Evolutionary conservation across 2,888 invertebrate genomes (phyloP).

Genomic region (Pammene fasciana): DNA sequence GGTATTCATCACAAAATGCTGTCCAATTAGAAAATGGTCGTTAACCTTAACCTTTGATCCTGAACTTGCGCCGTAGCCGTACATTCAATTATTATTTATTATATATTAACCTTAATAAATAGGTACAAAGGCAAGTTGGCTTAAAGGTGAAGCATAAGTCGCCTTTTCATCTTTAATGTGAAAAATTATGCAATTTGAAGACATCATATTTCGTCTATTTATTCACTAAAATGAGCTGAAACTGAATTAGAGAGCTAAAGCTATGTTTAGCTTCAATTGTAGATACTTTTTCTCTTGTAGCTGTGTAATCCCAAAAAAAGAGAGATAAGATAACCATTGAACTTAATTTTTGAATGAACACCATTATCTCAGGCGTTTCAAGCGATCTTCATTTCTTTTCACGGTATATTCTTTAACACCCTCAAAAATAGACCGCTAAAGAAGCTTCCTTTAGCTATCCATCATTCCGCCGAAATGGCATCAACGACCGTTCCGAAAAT

Average conservation of each 20-base stretch:
- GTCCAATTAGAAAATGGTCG: conserved; percentile 6
- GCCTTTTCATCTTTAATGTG: too few species aligned
- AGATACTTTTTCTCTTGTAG: too few species aligned
- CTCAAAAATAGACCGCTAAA: conserved; percentile 12
- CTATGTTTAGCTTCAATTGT: too few species aligned
- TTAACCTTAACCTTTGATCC: conserved; percentile 18
- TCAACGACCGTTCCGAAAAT: background rate
- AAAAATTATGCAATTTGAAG: too few species aligned
- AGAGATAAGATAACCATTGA: too few species aligned
- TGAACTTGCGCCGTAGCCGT: background rate
- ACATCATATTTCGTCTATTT: too few species aligned
- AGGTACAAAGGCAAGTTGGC: background rate
- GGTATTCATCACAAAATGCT: conserved; percentile 5
- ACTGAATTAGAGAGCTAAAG: too few species aligned
- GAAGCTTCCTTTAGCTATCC: conserved; percentile 12
- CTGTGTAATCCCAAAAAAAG: too few species aligned
- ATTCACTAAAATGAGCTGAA: too few species aligned
- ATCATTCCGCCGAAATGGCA: conserved; percentile 7
- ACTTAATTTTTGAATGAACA: background rate
- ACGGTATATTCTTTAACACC: background rate
- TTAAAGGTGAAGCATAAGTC: too few species aligned
- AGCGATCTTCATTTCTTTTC: background rate
- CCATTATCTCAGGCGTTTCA: background rate
- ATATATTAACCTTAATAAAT: background rate
- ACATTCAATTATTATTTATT: background rate